Conservation (phyloP, 2,113 vertebrate species). For the Sakesphorus luctuosus region DNA sequence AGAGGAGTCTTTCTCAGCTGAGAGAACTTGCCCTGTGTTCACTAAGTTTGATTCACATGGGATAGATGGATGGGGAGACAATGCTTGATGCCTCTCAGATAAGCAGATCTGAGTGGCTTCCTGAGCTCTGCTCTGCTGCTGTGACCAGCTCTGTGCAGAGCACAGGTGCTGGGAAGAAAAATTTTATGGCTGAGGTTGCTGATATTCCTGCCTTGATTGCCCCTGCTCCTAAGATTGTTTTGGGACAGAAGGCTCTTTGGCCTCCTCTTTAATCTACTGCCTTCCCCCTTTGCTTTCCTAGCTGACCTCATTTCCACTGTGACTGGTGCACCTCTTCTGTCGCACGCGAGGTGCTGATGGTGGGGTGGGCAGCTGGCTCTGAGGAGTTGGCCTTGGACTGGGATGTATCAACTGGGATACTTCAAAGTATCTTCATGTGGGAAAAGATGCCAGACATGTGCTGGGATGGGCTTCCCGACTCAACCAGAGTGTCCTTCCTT, state of each 20-base stretch:
- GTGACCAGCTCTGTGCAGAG: neutral
- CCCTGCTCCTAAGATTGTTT: neutral
- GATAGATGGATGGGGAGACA: neutral
- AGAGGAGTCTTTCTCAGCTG: neutral
- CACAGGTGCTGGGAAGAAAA: neutral
- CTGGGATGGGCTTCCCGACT: neutral
- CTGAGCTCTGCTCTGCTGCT: neutral
- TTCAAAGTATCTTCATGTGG: neutral
- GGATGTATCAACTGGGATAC: neutral
- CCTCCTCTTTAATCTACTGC: neutral
- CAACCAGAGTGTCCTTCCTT: neutral
- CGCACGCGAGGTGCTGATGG: neutral
- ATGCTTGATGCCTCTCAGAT: neutral
- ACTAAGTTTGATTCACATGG: neutral
- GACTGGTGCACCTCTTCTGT: neutral
- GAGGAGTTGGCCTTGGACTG: neutral
- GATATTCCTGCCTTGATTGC: neutral
- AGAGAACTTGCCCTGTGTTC: neutral
- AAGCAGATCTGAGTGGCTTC: accelerated
- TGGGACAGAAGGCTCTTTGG: neutral
- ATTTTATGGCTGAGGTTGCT: neutral
- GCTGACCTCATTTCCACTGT: neutral
- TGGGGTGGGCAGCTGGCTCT: neutral
- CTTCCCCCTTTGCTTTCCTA: neutral
- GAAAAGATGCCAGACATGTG: accelerated